Conservation (phyloP, 1,140 invertebrate species). For the Cotesia glomerata region DNA sequence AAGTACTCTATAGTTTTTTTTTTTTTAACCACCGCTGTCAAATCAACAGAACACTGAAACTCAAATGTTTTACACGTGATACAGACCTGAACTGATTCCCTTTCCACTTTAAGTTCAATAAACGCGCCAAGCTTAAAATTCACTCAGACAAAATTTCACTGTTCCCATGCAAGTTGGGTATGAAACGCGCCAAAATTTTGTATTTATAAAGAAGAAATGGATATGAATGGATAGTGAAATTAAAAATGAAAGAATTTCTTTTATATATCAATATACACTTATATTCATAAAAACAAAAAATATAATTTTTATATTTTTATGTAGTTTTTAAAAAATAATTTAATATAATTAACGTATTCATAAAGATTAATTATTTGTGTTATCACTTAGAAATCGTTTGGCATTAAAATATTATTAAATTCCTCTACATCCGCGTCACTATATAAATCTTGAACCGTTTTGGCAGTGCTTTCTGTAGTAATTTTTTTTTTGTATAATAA, state of each 20-base stretch:
- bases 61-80: background rate
- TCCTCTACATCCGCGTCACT: conserved; percentile 25
- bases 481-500: conserved; percentile 26
- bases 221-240: conserved; percentile 9
- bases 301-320: conserved; percentile 12
- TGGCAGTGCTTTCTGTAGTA: conserved; percentile 8
- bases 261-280: conserved; percentile 15
- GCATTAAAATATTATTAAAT: conserved; percentile 28
- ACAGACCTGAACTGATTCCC: conserved; percentile 5
- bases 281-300: conserved; percentile 23
- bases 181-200: background rate
- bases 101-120: background rate
- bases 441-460: conserved; percentile 24
- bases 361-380: background rate
- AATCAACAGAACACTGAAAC: background rate
- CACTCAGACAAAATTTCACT: conserved; percentile 7
- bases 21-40: conserved; percentile 9
- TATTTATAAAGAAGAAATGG: conserved; percentile 4
- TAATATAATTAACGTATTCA: background rate
- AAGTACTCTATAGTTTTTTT: conserved; percentile 24
- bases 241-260: conserved; percentile 8
- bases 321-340: conserved; percentile 6
- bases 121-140: conserved; percentile 8
- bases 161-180: background rate
- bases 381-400: conserved; percentile 24